Evolutionary conservation across 2,888 invertebrate species (phyloP), one percentile per base, ranked within the genome.

Genomic region (Acrocyrtus sp.): DNA sequence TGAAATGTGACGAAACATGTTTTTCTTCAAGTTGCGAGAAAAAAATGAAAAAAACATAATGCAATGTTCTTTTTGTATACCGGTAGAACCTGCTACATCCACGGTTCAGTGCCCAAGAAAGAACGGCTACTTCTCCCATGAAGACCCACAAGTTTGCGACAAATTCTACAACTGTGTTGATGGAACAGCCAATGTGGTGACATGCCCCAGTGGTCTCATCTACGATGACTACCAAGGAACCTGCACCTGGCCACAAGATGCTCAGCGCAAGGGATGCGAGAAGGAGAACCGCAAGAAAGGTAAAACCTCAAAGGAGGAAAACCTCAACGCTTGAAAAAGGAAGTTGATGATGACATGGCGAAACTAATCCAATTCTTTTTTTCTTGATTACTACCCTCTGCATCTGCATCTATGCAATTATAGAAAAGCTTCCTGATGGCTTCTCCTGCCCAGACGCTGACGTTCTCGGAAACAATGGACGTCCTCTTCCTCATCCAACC

Each of bases 41-140:
- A n/a, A n/a, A n/a, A n/a, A n/a, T n/a, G n/a, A n/a, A n/a, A n/a
- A n/a, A n/a, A n/a, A n/a, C n/a, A n/a, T n/a, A n/a, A n/a, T n/a
- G n/a, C n/a, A n/a, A n/a, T n/a, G n/a, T n/a, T n/a, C n/a, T n/a
- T n/a, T n/a, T n/a, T n/a, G n/a, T 8, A 57, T 60, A 67, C 58
- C 67, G 58, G 54, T 86, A 95, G 94, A 95, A 86, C 89, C 91
- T 69, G 91, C 95, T 65, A 89, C 90, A 82, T 86, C 90, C 8
- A 90, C 86, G 82, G 85, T 86, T 50, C 87, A 89, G 77, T 95
- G 95, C 83, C 94, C 94, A 21, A 89, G 95, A 77, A 89, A 90
- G 82, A 94, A 95, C 85, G 95, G 95, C 53, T 94, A 94, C 90
- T 96, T 95, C 85, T 91, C 94, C 45, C 94, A 95, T 87, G 94